Evolutionary conservation across 2,888 invertebrate species (phyloP), one percentile per base, ranked within the genome.

Genomic region (Tromatobia lineatoria): DNA sequence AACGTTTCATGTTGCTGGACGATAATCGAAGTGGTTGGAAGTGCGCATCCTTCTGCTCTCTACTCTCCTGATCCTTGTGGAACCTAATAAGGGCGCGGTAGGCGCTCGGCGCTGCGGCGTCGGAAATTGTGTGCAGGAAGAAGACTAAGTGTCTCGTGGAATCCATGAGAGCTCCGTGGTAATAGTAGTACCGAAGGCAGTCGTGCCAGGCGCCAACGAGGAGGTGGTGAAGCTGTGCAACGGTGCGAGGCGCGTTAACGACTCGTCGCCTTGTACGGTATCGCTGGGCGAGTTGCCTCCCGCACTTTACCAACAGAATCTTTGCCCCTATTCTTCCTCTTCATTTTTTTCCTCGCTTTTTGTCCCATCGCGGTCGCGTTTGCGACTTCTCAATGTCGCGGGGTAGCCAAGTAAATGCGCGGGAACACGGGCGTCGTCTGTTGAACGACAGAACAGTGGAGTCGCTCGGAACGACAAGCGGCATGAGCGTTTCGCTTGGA

Each of bases 161-260:
- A 64, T 54, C 42, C 50, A 11, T 15, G 67, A 38, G 69, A 67
- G 59, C 69, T 29, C 69, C 50, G 67, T 73, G 45, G 34, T 78
- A 78, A 78, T 78, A 34, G 54, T 25, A 29, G n/a, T 15, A 59
- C 42, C 20, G 52, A 15, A 50, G 45, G 47, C 25, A 74, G 67
- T 50, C 50, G 59, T 74, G 74, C 73, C 47, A 75, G 80, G 80
- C 80, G 80, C 80, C 80, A 80, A 75, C 74, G 74, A 69, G 66
- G 66, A 69, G 74, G n/a, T 54, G 54, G 25, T 52, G n/a, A 50
- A 75, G 69, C 52, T 50, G 74, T 64, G 69, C 80, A 70, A 61
- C 18, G 74, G 75, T 70, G 80, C 80, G 80, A 80, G 61, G 42
- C 52, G 80, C 80, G 80, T 80, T 80, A 80, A 80, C 80, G 80